phyloP scores from a whole-genome alignment of 2,113 vertebrate genomes.

The Takifugu flavidus region DNA sequence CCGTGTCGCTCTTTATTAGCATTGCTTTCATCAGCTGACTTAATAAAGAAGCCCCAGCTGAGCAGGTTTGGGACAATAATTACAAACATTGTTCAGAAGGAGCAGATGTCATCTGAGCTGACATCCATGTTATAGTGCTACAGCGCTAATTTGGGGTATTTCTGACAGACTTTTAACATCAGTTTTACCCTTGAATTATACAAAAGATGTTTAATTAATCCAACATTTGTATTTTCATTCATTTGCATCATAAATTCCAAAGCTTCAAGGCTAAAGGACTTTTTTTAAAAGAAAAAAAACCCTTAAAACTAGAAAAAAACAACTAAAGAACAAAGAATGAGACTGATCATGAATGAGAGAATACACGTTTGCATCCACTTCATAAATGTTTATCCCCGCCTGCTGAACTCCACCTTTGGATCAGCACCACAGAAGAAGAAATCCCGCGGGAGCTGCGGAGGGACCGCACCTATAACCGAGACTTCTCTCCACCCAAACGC shows the following conservation, averaged over 20 bases:
- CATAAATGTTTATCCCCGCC: neutral
- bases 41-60: neutral
- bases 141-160: too few species aligned
- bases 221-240: too few species aligned
- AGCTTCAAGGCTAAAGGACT: neutral
- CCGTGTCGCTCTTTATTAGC: slow-evolving; percentile 9
- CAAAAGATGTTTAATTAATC: too few species aligned
- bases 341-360: too few species aligned
- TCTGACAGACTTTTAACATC: too few species aligned
- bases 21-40: neutral
- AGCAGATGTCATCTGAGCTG: too few species aligned
- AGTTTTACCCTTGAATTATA: too few species aligned
- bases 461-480: slow-evolving; percentile 2
- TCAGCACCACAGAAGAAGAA: slow-evolving; percentile 38
- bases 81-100: neutral
- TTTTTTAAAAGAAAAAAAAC: neutral
- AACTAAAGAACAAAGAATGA: too few species aligned
- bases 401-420: slow-evolving; percentile 12
- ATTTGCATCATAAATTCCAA: too few species aligned
- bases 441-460: slow-evolving; percentile 36
- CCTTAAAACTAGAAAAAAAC: too few species aligned
- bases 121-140: too few species aligned
- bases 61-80: slow-evolving; percentile 1
- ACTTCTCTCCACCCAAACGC: neutral
- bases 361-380: neutral